Percentiles rank a stretch among this genome's conserved stretches.
phyloP scores from a whole-genome alignment of 2,113 vertebrate genomes.

The Pelecanus crispus region DNA sequence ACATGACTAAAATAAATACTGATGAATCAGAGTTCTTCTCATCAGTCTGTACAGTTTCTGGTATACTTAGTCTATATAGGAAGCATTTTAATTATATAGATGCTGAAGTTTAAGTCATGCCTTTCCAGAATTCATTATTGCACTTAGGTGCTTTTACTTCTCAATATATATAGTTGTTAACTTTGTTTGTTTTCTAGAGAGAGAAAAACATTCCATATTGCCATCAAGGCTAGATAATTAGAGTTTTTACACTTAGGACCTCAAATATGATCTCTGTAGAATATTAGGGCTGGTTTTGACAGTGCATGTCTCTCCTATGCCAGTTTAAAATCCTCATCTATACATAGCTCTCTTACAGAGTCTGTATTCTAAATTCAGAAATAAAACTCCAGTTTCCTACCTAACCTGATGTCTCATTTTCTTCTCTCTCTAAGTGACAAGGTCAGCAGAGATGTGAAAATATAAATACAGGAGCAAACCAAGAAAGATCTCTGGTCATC shows the following conservation, averaged over 20 bases:
- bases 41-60: not conserved
- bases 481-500: not conserved
- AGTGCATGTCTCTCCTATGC: not conserved
- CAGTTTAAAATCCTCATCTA: not conserved
- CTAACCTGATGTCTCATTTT: not conserved
- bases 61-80: not conserved
- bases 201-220: not conserved
- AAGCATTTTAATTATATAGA: not conserved
- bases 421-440: not conserved
- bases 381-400: not conserved
- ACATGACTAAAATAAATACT: not conserved
- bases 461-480: not conserved
- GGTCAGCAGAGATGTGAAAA: not conserved
- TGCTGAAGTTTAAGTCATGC: not conserved
- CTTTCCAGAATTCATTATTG: not conserved
- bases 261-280: not conserved
- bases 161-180: not conserved
- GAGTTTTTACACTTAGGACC: not conserved
- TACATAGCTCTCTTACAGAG: not conserved
- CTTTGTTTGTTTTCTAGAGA: not conserved
- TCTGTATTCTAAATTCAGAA: not conserved
- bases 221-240: not conserved
- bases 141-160: not conserved
- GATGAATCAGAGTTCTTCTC: not conserved
- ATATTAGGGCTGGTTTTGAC: not conserved